Evolutionary conservation across 2,888 invertebrate genomes (phyloP).

Genomic region (Noctua pronuba): DNA sequence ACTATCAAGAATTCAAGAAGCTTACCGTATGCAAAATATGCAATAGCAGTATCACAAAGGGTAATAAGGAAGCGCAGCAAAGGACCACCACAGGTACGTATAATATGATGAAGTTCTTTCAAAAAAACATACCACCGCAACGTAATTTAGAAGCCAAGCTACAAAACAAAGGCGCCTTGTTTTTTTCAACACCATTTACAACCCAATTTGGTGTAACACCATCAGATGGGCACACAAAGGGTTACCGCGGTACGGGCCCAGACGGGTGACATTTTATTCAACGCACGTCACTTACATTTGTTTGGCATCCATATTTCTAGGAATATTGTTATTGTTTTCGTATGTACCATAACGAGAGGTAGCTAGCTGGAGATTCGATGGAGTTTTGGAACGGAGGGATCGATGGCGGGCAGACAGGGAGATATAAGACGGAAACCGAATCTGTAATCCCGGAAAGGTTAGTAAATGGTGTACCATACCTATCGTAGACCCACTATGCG

Average conservation of each 20-base stretch:
- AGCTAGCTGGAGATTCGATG: not conserved
- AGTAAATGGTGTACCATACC: too few species aligned
- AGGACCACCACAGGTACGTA: not conserved
- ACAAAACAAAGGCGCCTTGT: conserved; percentile 38
- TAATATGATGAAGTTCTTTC: not conserved
- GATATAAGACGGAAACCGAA: too few species aligned
- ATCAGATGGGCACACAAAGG: conserved; percentile 51
- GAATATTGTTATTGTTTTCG: conserved; percentile 45
- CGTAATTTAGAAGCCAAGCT: conserved; percentile 28
- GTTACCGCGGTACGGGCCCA: conserved; percentile 36
- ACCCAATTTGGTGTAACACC: conserved; percentile 48
- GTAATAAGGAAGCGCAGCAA: not conserved
- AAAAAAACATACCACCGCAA: not conserved
- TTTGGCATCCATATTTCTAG: conserved; percentile 38
- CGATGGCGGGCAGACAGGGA: not conserved
- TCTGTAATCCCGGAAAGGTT: too few species aligned
- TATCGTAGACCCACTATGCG: not conserved
- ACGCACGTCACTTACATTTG: conserved; percentile 52
- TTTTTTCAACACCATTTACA: conserved; percentile 44
- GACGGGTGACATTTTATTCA: conserved; percentile 55
- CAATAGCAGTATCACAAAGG: not conserved
- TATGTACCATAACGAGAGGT: not conserved
- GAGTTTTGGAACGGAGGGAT: not conserved
- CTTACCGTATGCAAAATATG: not conserved
- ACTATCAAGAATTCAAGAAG: not conserved